Evolutionary conservation across 2,113 vertebrate species (phyloP).

Genomic region (Vulpes vulpes): DNA sequence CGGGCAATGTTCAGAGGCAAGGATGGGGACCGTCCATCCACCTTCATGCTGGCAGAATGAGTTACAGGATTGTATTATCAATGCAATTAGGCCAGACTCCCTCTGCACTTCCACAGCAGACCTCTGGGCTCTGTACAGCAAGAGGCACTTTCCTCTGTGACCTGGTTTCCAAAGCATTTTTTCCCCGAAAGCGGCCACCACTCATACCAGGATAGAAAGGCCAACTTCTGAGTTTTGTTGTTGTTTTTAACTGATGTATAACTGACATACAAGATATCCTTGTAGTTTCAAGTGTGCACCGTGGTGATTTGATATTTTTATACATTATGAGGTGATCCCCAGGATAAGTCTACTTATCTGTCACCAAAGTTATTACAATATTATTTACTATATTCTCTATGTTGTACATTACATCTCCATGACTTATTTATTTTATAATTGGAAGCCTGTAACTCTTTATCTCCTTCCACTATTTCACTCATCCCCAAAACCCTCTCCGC

Average conservation of each 20-base stretch:
- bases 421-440: not conserved
- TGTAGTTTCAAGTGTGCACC: not conserved
- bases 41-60: constrained; percentile 60
- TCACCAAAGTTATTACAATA: not conserved
- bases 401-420: not conserved
- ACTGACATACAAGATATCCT: not conserved
- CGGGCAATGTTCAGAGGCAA: not conserved
- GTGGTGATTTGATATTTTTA: not conserved
- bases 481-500: not conserved
- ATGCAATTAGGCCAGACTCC: constrained; percentile 58
- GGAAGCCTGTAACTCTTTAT: not conserved
- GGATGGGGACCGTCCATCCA: not conserved
- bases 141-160: constrained; percentile 55
- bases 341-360: not conserved
- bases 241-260: not conserved
- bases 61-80: constrained; percentile 69
- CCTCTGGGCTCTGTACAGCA: not conserved
- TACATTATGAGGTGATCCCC: not conserved
- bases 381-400: not conserved
- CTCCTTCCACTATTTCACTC: too few species aligned
- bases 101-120: not conserved
- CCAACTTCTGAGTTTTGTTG: not conserved
- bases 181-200: not conserved
- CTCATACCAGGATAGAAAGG: rapidly evolving
- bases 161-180: constrained; percentile 58